phyloP scores from a whole-genome alignment of 2,113 vertebrate species.

The Herpailurus yagouaroundi region DNA sequence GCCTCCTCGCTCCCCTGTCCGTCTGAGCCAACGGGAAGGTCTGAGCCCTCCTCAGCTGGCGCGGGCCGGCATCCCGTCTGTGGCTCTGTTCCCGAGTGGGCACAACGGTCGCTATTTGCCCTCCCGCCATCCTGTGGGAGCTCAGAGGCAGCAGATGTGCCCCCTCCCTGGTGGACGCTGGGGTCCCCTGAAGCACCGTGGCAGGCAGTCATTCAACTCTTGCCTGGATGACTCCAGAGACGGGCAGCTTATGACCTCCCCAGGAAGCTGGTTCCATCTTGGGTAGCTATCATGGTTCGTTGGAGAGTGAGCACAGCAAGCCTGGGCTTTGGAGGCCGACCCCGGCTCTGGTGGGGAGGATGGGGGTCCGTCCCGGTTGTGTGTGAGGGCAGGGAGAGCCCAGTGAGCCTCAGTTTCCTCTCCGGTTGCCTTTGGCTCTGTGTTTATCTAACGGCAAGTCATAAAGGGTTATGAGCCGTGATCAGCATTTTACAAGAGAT shows the following conservation, averaged over 20 bases:
- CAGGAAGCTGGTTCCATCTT: neutral
- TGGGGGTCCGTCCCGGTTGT: neutral
- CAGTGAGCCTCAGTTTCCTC: constrained; percentile 11
- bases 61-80: accelerated
- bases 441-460: neutral
- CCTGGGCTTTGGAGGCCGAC: neutral
- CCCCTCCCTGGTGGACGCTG: neutral
- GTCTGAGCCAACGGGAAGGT: neutral
- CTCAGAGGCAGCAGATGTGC: neutral
- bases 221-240: neutral
- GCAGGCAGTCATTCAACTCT: neutral
- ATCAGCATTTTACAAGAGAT: neutral
- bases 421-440: neutral
- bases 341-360: neutral
- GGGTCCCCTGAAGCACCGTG: neutral
- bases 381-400: neutral
- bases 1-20: neutral
- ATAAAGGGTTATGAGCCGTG: neutral
- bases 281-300: accelerated
- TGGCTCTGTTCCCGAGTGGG: accelerated
- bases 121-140: neutral
- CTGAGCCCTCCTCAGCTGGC: neutral
- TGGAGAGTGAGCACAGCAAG: neutral
- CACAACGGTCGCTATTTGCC: accelerated
- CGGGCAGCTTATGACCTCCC: neutral